Evolutionary conservation across 2,888 invertebrate genomes (phyloP).

Genomic region (Sarcophaga caerulescens): DNA sequence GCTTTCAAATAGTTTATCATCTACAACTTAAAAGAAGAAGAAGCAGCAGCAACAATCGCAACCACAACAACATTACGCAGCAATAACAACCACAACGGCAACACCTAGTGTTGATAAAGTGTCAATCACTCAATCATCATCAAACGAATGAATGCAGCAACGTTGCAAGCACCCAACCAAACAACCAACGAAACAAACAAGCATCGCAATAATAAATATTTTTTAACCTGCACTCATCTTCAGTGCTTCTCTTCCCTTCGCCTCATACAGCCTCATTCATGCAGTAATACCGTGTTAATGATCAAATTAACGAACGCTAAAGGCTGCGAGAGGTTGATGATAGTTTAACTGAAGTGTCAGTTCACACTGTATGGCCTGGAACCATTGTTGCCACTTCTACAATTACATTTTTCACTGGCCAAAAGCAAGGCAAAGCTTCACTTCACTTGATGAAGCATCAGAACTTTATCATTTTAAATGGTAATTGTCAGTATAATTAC

Average conservation of each 20-base stretch:
- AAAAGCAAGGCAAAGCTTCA: constrained; percentile 59
- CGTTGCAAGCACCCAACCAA: constrained; percentile 10
- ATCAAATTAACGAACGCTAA: constrained; percentile 77
- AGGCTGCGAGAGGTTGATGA: constrained; percentile 71
- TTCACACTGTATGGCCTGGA: constrained; percentile 68
- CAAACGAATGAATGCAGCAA: constrained; percentile 12
- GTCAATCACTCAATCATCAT: constrained; percentile 68
- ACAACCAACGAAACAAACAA: constrained; percentile 7
- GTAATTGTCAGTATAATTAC: constrained; percentile 65
- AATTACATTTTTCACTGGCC: constrained; percentile 46
- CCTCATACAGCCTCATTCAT: too few relatives aligned
- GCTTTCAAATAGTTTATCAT: constrained; percentile 42
- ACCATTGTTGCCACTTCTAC: constrained; percentile 65
- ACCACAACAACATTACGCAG: constrained; percentile 16
- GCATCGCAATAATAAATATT: constrained; percentile 42
- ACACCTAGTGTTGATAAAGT: constrained; percentile 65
- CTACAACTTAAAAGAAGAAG: constrained; percentile 23
- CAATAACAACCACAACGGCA: constrained; percentile 70
- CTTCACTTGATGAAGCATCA: constrained; percentile 58
- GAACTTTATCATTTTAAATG: constrained; percentile 63
- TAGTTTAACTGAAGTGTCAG: constrained; percentile 69
- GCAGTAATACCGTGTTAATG: constrained; percentile 78
- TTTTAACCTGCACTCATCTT: constrained; percentile 48
- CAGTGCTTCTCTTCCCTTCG: not conserved
- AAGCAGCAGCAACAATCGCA: constrained; percentile 24